Percentiles rank a stretch among this genome's conserved stretches.
Evolutionary conservation across 2,888 invertebrate genomes (phyloP).

Genomic region (Epirrhoe tristata): DNA sequence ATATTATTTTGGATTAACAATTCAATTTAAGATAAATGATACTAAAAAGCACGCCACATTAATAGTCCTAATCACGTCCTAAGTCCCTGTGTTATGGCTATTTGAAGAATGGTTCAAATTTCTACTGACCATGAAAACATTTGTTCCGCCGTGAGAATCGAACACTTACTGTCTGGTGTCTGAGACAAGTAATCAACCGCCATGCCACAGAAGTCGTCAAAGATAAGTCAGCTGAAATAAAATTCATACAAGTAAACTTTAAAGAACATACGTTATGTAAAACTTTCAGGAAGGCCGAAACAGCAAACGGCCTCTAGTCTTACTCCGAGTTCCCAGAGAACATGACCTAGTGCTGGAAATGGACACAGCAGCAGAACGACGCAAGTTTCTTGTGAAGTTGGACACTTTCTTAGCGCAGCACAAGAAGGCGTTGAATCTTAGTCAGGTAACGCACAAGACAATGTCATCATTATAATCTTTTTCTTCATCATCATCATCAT

Average conservation of each 20-base stretch:
- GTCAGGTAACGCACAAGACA: constrained; percentile 81
- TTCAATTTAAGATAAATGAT: too few species aligned
- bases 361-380: constrained; percentile 91
- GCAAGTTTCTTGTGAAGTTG: constrained; percentile 94
- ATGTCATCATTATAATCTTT: neutral
- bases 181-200: too few species aligned
- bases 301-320: constrained; percentile 92
- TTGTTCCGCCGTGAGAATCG: too few species aligned
- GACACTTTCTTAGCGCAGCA: constrained; percentile 93
- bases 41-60: too few species aligned
- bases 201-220: too few species aligned
- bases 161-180: too few species aligned
- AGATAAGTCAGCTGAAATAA: too few species aligned
- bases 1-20: too few species aligned
- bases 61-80: too few species aligned
- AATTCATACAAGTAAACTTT: neutral
- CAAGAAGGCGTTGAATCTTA: constrained; percentile 91
- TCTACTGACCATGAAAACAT: too few species aligned
- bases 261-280: neutral
- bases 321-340: constrained; percentile 93
- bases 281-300: constrained; percentile 85
- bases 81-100: too few species aligned
- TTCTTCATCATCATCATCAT: neutral
- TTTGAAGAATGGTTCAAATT: too few species aligned
- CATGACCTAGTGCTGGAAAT: constrained; percentile 97